Conservation (phyloP, 2,797 vertebrate species). For the Melanotaenia nigrans region DNA sequence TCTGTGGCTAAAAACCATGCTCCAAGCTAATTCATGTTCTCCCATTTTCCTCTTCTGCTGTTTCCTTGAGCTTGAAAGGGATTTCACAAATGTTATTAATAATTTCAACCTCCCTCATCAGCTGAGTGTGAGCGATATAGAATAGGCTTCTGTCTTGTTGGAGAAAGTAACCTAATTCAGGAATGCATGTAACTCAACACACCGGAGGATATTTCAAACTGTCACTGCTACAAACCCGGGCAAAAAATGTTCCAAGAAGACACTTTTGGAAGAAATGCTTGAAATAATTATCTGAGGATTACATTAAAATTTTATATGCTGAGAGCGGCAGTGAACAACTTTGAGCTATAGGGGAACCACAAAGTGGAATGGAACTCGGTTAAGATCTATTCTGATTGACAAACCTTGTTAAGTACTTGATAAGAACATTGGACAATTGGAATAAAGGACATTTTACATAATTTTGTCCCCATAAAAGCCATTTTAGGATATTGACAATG, state of each 20-base stretch:
- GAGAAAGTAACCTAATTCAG: conserved; percentile 62
- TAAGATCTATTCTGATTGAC: conserved; percentile 18
- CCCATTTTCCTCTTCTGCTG: conserved; percentile 24
- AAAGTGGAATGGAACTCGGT: conserved; percentile 14
- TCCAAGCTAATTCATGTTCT: conserved; percentile 45
- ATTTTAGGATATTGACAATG: not conserved
- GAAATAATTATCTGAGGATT: conserved; percentile 38
- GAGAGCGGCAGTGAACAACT: conserved; percentile 16
- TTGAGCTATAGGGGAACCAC: conserved; percentile 15
- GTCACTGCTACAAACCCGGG: conserved; percentile 17
- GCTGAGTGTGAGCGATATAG: conserved; percentile 33
- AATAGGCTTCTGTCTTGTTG: conserved; percentile 37
- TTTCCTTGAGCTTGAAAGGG: conserved; percentile 64
- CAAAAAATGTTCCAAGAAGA: conserved; percentile 33
- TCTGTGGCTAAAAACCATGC: conserved; percentile 12
- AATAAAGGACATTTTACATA: not conserved
- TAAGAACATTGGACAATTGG: not conserved
- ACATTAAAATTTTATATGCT: conserved; percentile 35
- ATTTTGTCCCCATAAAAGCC: conserved; percentile 3
- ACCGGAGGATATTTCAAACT: conserved; percentile 38
- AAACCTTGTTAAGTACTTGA: conserved; percentile 21
- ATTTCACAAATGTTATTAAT: conserved; percentile 67
- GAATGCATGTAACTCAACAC: conserved; percentile 46
- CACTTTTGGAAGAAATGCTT: conserved; percentile 11
- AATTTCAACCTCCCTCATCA: conserved; percentile 66